phyloP scores from a whole-genome alignment of 2,797 vertebrate genomes.

The Acanthurus lineatus region DNA sequence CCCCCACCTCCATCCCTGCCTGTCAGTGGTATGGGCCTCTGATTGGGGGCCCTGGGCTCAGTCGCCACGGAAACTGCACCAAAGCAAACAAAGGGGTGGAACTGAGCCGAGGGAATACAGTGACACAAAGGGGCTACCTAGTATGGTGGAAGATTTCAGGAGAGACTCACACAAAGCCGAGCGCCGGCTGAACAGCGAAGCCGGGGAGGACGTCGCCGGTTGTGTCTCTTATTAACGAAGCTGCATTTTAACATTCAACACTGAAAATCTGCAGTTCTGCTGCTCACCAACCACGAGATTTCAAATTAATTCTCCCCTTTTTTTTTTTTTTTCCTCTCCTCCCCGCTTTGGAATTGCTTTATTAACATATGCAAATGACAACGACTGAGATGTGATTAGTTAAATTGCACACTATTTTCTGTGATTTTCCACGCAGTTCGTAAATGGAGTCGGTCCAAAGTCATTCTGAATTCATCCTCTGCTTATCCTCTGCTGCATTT shows the following conservation, averaged over 20 bases:
- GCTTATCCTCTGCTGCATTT: conserved; percentile 65
- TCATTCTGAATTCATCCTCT: conserved; percentile 62
- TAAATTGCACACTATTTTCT: conserved; percentile 76
- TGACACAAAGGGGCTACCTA: conserved; percentile 84
- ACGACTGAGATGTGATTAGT: conserved; percentile 78
- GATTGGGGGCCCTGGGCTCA: conserved; percentile 82
- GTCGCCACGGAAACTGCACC: conserved; percentile 86
- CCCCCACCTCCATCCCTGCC: conserved; percentile 27
- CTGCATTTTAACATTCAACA: conserved; percentile 3
- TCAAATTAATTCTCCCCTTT: conserved; percentile 60
- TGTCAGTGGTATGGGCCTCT: conserved; percentile 82
- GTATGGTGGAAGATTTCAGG: conserved; percentile 78
- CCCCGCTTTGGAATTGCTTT: conserved; percentile 69
- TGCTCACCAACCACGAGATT: conserved; percentile 26
- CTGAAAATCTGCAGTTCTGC: conserved; percentile 28
- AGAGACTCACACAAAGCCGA: conserved; percentile 70
- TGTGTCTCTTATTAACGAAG: conserved; percentile 50
- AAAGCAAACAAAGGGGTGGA: conserved; percentile 88
- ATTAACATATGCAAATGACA: conserved; percentile 87
- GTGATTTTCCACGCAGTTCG: conserved; percentile 74
- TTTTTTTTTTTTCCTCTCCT: conserved; percentile 54
- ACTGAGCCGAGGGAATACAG: conserved; percentile 80
- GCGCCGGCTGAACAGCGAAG: conserved; percentile 43
- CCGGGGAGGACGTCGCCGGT: conserved; percentile 23
- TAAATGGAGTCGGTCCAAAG: conserved; percentile 68